A percentile compares a stretch with the other conserved stretches of the same genome.
Conservation (phyloP, 2,113 vertebrate genomes). For the Camelus dromedarius region DNA sequence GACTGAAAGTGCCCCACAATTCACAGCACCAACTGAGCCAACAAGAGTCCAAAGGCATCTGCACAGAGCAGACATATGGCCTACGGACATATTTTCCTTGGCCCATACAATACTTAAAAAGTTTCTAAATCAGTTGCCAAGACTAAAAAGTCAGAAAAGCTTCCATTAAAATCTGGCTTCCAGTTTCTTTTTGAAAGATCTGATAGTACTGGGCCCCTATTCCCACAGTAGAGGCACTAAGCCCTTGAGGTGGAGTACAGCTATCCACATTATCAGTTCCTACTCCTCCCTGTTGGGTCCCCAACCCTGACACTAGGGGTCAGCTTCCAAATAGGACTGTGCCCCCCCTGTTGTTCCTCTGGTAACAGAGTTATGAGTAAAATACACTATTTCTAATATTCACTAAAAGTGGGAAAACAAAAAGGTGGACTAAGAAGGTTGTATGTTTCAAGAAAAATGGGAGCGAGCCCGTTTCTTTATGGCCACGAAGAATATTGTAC, state of each 20-base stretch:
- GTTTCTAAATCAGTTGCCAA: constrained; percentile 9
- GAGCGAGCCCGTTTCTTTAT: constrained; percentile 81
- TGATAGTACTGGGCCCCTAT: background rate
- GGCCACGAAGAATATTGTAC: constrained; percentile 76
- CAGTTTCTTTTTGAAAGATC: constrained; percentile 42
- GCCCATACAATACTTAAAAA: background rate
- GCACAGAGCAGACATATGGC: background rate
- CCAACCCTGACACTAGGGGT: background rate
- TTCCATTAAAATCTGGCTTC: background rate
- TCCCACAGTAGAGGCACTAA: background rate
- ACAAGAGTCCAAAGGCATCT: background rate
- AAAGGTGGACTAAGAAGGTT: constrained; percentile 76
- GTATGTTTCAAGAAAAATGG: constrained; percentile 77
- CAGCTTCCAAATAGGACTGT: background rate
- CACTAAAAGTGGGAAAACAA: constrained; percentile 67
- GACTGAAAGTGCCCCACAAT: background rate
- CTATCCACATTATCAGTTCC: background rate
- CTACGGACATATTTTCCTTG: background rate
- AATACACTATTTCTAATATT: constrained; percentile 55
- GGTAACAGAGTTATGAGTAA: background rate
- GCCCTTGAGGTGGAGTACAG: background rate
- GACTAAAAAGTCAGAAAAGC: constrained; percentile 27
- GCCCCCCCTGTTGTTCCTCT: background rate
- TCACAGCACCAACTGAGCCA: background rate
- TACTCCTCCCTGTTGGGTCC: background rate